Evolutionary conservation across 2,797 vertebrate genomes (phyloP).

Genomic region (Lophius americanus): DNA sequence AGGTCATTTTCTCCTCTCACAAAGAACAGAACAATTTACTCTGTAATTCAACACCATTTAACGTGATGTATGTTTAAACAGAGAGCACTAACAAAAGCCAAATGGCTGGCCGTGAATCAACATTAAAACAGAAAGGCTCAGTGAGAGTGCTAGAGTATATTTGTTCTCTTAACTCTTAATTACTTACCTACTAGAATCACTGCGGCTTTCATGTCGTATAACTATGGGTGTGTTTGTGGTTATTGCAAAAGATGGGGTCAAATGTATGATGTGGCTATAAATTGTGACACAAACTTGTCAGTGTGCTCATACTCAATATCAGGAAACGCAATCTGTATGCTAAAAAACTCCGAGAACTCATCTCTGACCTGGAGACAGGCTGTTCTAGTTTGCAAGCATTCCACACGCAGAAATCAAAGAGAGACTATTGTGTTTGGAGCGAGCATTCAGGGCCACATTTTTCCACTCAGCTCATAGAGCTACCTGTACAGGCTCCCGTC

Average conservation of each 20-base stretch:
- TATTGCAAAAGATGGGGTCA: slow-evolving; percentile 12
- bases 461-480: slow-evolving; percentile 41
- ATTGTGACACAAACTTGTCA: background rate
- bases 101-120: slow-evolving; percentile 24
- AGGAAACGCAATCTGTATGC: slow-evolving; percentile 13
- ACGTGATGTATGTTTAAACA: slow-evolving; percentile 49
- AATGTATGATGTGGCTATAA: slow-evolving; percentile 8
- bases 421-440: slow-evolving; percentile 57
- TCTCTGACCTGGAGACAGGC: slow-evolving; percentile 68
- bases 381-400: slow-evolving; percentile 72
- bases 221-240: background rate
- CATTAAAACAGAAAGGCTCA: slow-evolving; percentile 36
- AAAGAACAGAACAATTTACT: slow-evolving; percentile 43
- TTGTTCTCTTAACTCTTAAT: slow-evolving; percentile 35
- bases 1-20: slow-evolving; percentile 31
- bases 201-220: slow-evolving; percentile 26
- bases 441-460: slow-evolving; percentile 49
- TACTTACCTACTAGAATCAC: slow-evolving; percentile 32
- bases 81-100: slow-evolving; percentile 39
- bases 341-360: slow-evolving; percentile 46
- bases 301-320: background rate
- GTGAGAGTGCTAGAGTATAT: slow-evolving; percentile 19
- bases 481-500: slow-evolving; percentile 44
- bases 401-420: slow-evolving; percentile 70
- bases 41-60: slow-evolving; percentile 58